These are phyloP conservation scores for Pionites leucogaster DNA, from an alignment of 2,113 vertebrate genomes.

Conservation along the genomic window DNA sequence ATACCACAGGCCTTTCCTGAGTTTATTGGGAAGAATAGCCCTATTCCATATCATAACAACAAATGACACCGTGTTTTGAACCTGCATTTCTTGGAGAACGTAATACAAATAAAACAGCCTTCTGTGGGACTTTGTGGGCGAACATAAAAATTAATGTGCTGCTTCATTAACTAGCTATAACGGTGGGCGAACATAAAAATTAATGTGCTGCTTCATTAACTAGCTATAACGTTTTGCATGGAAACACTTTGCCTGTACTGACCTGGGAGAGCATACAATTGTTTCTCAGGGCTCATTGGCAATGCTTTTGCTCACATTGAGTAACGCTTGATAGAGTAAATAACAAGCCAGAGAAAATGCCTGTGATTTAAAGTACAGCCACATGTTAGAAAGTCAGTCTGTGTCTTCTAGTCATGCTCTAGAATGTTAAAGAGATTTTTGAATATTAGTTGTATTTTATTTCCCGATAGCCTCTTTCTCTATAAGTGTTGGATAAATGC, in stretches of 20 bases:
- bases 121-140: background rate
- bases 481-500: fast-evolving
- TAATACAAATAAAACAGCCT: background rate
- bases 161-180: background rate
- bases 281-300: background rate
- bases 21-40: background rate
- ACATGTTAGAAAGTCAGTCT: background rate
- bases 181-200: fast-evolving
- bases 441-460: background rate
- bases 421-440: background rate
- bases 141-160: background rate
- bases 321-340: background rate
- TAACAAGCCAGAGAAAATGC: background rate
- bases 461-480: background rate
- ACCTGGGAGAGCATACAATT: background rate
- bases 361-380: background rate
- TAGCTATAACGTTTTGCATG: background rate
- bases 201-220: background rate
- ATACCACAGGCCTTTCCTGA: background rate
- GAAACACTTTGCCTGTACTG: background rate
- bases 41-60: background rate
- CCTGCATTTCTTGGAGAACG: background rate
- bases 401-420: background rate
- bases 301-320: background rate
- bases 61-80: background rate